phyloP scores from a whole-genome alignment of 2,113 vertebrate genomes.

The Amblyornis subalaris region DNA sequence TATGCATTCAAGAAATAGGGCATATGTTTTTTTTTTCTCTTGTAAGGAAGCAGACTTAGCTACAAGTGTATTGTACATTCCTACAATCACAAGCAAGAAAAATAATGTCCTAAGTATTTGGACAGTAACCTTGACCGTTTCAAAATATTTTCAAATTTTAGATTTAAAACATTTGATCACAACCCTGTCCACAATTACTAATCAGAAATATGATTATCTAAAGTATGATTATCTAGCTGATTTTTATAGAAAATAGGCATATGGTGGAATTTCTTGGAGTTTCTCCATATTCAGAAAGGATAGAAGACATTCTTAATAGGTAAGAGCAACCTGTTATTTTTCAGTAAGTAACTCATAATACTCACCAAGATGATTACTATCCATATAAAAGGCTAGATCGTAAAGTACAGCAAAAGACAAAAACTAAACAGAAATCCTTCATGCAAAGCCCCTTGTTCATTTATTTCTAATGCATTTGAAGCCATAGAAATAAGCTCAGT shows the following conservation, averaged over 20 bases:
- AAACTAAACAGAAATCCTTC: background rate
- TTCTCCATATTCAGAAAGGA: background rate
- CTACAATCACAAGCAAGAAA: constrained; percentile 12
- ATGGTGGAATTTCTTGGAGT: background rate
- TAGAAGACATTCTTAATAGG: background rate
- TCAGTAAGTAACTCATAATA: background rate
- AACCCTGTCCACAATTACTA: background rate
- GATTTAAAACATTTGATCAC: background rate
- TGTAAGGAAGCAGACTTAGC: background rate
- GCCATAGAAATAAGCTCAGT: background rate
- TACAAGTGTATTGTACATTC: background rate
- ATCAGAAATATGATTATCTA: background rate
- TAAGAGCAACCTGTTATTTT: background rate
- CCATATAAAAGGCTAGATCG: background rate
- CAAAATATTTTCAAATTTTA: background rate
- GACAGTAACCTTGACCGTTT: background rate
- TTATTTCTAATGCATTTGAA: background rate
- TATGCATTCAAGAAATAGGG: background rate
- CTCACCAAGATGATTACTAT: background rate
- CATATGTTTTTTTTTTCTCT: background rate
- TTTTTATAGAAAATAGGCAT: background rate
- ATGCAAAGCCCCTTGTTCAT: background rate
- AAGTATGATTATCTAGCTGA: background rate
- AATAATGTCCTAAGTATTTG: background rate
- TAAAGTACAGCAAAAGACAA: background rate